Conservation (phyloP, 2,113 vertebrate genomes). For the Mohoua ochrocephala region DNA sequence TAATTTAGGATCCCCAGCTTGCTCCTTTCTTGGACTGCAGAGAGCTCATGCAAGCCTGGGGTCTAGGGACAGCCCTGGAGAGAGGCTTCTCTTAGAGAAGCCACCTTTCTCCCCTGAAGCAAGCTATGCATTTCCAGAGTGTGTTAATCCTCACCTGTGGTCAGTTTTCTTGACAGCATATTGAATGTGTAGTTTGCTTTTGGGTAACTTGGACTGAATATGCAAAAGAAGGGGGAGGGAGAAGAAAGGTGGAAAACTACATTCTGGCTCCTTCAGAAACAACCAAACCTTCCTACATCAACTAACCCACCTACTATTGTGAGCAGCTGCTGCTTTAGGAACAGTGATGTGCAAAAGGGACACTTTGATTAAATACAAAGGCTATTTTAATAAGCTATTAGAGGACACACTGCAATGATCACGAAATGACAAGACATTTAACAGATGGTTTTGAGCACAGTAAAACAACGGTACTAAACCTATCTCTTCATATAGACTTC, state of each 20-base stretch:
- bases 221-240: neutral
- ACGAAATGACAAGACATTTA: neutral
- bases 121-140: neutral
- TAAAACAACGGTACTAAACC: neutral
- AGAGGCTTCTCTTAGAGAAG: neutral
- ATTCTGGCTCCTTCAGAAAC: neutral
- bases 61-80: neutral
- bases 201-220: neutral
- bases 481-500: neutral
- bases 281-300: neutral
- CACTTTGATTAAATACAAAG: neutral
- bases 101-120: neutral
- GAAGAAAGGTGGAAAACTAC: neutral
- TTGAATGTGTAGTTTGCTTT: neutral
- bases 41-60: neutral
- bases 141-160: neutral
- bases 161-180: neutral
- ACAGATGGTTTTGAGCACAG: neutral
- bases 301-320: neutral
- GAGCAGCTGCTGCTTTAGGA: neutral
- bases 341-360: neutral
- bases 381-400: neutral
- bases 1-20: neutral
- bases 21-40: neutral
- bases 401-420: neutral